Evolutionary conservation across 2,797 vertebrate species (phyloP).

Genomic region (Mareca strepera): DNA sequence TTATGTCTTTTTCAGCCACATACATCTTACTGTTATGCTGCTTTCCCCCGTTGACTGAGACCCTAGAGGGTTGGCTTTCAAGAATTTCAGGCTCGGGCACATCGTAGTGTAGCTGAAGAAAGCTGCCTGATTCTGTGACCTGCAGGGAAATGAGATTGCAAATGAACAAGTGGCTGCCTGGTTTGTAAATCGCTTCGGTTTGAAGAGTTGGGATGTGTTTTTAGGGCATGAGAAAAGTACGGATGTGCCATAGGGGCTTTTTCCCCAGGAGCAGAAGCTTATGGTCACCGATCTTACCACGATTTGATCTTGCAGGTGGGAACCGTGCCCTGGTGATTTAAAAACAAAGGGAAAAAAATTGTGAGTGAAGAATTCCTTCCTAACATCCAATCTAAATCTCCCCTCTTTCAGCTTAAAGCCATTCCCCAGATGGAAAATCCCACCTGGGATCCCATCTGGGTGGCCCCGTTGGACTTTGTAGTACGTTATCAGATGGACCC

Average conservation of each 20-base stretch:
- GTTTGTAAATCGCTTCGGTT: not conserved
- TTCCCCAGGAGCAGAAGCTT: not conserved
- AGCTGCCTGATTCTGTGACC: not conserved
- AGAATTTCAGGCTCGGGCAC: not conserved
- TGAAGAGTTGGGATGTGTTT: not conserved
- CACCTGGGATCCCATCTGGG: no score
- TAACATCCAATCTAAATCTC: no score
- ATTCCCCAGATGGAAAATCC: no score
- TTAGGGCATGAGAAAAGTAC: not conserved
- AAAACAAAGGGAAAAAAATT: not conserved
- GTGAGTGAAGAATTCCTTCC: no score
- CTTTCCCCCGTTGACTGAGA: not conserved
- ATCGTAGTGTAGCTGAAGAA: not conserved
- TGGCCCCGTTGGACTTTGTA: no score
- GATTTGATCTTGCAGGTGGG: not conserved
- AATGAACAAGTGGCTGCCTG: not conserved
- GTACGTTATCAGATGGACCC: not conserved
- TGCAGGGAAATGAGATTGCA: not conserved
- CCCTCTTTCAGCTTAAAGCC: no score
- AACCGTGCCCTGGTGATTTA: not conserved
- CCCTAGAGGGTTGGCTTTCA: not conserved
- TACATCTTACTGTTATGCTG: not conserved
- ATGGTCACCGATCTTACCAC: not conserved
- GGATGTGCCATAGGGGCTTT: not conserved
- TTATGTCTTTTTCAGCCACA: accelerated